Evolutionary conservation across 1,140 invertebrate genomes (phyloP).

Genomic region (Latrodectus geometricus): DNA sequence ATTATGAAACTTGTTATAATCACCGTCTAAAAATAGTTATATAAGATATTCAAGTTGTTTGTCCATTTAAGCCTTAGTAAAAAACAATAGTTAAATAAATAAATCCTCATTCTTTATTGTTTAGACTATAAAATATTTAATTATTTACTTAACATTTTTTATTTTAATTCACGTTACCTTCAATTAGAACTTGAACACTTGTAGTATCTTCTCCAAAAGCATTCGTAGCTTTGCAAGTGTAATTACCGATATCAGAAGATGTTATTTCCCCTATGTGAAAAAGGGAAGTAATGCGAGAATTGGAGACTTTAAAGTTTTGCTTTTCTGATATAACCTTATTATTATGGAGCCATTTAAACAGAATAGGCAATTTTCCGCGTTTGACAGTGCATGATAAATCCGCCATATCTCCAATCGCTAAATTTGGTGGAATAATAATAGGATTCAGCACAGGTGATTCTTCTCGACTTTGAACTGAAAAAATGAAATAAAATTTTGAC

Average conservation of each 20-base stretch:
- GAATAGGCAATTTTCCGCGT: constrained; percentile 17
- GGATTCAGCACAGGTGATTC: constrained; percentile 27
- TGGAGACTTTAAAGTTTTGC: constrained; percentile 21
- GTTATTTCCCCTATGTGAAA: constrained; percentile 23
- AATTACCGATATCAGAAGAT: constrained; percentile 63
- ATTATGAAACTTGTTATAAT: background rate
- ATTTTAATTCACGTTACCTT: constrained; percentile 50
- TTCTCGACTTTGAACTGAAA: background rate
- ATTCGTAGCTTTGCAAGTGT: constrained; percentile 66
- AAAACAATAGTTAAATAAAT: background rate
- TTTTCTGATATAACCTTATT: background rate
- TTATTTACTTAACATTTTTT: background rate
- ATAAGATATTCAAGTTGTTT: background rate
- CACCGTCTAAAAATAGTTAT: background rate
- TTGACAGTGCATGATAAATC: constrained; percentile 20
- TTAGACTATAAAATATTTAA: background rate
- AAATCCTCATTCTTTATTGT: too few relatives aligned
- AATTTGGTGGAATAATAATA: constrained; percentile 32
- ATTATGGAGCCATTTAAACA: constrained; percentile 21
- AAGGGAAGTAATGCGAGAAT: background rate
- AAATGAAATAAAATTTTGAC: background rate
- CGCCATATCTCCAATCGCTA: constrained; percentile 32
- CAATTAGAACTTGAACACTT: constrained; percentile 59
- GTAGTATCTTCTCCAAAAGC: constrained; percentile 63
- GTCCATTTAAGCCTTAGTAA: background rate